Evolutionary conservation across 2,888 invertebrate species (phyloP).

Genomic region (Sialis lutaria): DNA sequence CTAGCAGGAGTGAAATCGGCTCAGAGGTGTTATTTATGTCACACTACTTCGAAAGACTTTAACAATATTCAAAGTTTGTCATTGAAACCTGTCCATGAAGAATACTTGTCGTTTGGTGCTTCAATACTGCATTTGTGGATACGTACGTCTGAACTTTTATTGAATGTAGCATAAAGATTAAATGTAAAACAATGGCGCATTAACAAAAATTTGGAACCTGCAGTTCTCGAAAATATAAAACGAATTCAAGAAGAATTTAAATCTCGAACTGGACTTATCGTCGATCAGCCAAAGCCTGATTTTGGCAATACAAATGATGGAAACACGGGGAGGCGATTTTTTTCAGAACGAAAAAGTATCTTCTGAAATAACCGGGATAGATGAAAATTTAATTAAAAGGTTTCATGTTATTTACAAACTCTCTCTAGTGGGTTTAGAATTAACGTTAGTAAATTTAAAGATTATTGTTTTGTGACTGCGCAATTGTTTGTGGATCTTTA

Average conservation of each 20-base stretch:
- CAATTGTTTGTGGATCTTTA: slow-evolving; percentile 7
- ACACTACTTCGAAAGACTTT: slow-evolving; percentile 11
- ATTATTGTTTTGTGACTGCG: slow-evolving; percentile 10
- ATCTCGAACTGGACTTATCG: slow-evolving; percentile 9
- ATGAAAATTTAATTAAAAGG: slow-evolving; percentile 13
- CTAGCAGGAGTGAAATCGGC: slow-evolving; percentile 9
- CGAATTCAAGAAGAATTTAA: slow-evolving; percentile 10
- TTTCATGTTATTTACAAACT: slow-evolving; percentile 13
- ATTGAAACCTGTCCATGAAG: slow-evolving; percentile 5
- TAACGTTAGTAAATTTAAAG: slow-evolving; percentile 11
- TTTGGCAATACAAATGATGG: slow-evolving; percentile 13
- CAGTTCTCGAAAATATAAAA: slow-evolving; percentile 12
- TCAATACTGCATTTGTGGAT: slow-evolving; percentile 17
- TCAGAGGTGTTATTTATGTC: slow-evolving; percentile 11
- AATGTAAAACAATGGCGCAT: slow-evolving; percentile 15
- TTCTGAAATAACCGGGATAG: slow-evolving; percentile 15
- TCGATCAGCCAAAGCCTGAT: slow-evolving; percentile 12
- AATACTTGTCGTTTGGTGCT: slow-evolving; percentile 12
- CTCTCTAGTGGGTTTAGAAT: slow-evolving; percentile 13
- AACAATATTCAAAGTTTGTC: slow-evolving; percentile 10
- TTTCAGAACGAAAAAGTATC: slow-evolving; percentile 10
- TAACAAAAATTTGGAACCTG: too few species aligned
- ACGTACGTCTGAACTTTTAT: slow-evolving; percentile 15
- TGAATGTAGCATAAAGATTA: slow-evolving; percentile 16
- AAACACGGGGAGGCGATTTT: slow-evolving; percentile 13